These are phyloP conservation scores for Rhingia rostrata DNA, from an alignment of 2,888 invertebrate species.

Conservation along the genomic window DNA sequence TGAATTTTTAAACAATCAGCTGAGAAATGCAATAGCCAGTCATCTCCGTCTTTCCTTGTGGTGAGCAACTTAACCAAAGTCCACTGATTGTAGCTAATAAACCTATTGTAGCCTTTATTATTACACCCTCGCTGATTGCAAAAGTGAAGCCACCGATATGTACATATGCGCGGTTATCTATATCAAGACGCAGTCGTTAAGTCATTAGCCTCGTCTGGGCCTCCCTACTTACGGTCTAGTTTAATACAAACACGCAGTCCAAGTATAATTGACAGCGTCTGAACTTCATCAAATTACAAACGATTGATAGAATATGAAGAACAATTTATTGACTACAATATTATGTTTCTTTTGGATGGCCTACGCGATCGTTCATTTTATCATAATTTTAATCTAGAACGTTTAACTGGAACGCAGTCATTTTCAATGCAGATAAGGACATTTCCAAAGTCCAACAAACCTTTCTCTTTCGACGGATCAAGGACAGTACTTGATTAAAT, in stretches of 20 bases:
- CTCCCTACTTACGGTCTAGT: slow-evolving; percentile 25
- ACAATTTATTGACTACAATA: too few species aligned
- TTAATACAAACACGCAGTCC: slow-evolving; percentile 11
- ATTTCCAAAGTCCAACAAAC: slow-evolving; percentile 29
- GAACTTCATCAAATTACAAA: slow-evolving; percentile 22
- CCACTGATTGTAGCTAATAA: too few species aligned
- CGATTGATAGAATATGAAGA: slow-evolving; percentile 5
- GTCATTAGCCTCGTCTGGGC: slow-evolving; percentile 41
- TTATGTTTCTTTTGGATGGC: slow-evolving; percentile 2
- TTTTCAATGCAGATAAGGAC: slow-evolving; percentile 6
- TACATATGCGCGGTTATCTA: not conserved
- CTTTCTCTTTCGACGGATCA: not conserved
- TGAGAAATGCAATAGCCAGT: too few species aligned
- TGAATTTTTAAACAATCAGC: too few species aligned
- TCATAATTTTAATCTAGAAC: slow-evolving; percentile 22
- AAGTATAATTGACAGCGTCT: not conserved
- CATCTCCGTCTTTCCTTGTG: too few species aligned
- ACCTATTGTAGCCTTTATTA: slow-evolving; percentile 7
- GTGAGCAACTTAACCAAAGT: too few species aligned
- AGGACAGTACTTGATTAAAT: not conserved
- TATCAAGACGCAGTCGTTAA: not conserved
- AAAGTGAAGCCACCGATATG: not conserved
- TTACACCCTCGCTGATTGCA: slow-evolving; percentile 49
- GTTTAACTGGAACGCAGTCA: slow-evolving; percentile 13
- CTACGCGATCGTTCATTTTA: not conserved